A percentile compares a stretch with the other conserved stretches of the same genome.
These are phyloP conservation scores for Tyria jacobaeae DNA, from an alignment of 2,888 invertebrate species.

Conservation along the genomic window DNA sequence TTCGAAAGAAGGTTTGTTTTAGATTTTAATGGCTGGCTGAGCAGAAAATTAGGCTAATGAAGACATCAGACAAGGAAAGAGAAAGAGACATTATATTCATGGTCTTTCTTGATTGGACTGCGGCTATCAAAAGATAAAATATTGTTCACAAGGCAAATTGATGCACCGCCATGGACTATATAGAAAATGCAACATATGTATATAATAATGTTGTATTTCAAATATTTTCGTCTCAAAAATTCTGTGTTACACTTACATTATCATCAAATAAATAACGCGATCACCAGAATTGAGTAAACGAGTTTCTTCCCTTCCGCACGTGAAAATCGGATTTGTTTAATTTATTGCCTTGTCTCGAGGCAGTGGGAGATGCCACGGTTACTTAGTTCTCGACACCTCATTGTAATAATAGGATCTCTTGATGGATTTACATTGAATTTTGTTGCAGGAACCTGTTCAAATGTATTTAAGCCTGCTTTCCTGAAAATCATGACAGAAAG, in stretches of 20 bases:
- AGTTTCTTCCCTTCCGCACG: slow-evolving; percentile 71
- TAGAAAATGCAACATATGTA: not conserved
- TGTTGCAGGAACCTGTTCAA: slow-evolving; percentile 60
- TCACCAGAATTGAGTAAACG: slow-evolving; percentile 66
- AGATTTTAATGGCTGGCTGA: too few species aligned
- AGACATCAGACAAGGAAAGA: too few species aligned
- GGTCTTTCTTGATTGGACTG: too few species aligned
- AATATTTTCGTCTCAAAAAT: slow-evolving; percentile 36
- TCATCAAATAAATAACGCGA: slow-evolving; percentile 70
- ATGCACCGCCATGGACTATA: too few species aligned
- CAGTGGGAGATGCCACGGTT: slow-evolving; percentile 75
- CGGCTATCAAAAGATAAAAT: too few species aligned
- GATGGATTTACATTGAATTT: slow-evolving; percentile 79
- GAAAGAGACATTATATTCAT: too few species aligned
- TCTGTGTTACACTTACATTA: slow-evolving; percentile 50
- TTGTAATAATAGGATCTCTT: slow-evolving; percentile 82
- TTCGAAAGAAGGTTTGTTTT: too few species aligned
- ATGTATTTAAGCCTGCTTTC: slow-evolving; percentile 56
- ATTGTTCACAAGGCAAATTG: too few species aligned
- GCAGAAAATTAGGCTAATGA: too few species aligned
- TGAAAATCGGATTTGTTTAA: slow-evolving; percentile 85
- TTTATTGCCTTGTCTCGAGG: slow-evolving; percentile 79
- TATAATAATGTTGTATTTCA: too few species aligned
- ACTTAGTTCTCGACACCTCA: slow-evolving; percentile 81
- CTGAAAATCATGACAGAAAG: slow-evolving; percentile 47